Percentiles rank a stretch among this genome's conserved stretches.
Evolutionary conservation across 2,113 vertebrate genomes (phyloP).

Genomic region (Gopherus evgoodei): DNA sequence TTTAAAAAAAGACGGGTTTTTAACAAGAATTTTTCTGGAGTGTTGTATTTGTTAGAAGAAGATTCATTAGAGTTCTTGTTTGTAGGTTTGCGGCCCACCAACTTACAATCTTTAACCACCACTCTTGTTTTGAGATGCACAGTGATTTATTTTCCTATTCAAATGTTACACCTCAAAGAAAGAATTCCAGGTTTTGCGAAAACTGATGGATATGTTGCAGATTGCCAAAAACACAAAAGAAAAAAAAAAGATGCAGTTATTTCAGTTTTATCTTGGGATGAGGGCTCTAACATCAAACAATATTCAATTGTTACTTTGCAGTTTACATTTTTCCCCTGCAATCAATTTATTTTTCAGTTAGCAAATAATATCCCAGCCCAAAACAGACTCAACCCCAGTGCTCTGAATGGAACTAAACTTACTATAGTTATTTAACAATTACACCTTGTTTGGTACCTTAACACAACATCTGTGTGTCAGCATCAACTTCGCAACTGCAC

Average conservation of each 20-base stretch:
- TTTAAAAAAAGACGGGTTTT: not conserved
- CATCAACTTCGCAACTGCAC: fast-evolving
- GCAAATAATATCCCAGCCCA: fast-evolving
- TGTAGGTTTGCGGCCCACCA: not conserved
- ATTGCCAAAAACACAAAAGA: not conserved
- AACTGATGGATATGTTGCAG: not conserved
- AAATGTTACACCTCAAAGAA: fast-evolving
- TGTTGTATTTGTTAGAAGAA: not conserved
- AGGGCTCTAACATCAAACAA: not conserved
- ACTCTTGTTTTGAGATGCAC: fast-evolving
- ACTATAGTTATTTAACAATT: not conserved
- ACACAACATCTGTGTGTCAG: fast-evolving
- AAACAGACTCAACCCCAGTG: fast-evolving
- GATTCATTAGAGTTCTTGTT: not conserved
- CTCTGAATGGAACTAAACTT: fast-evolving
- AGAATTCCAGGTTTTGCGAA: not conserved
- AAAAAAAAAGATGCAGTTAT: not conserved
- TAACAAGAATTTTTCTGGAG: not conserved
- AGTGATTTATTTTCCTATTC: not conserved
- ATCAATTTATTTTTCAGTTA: not conserved
- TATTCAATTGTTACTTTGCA: not conserved
- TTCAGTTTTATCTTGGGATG: not conserved
- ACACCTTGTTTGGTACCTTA: not conserved
- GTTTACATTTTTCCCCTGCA: fast-evolving
- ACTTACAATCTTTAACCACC: not conserved